Base-by-base conservation (phyloP, 1,140 invertebrate genomes). In the Drosophila lacertosa region DNA sequence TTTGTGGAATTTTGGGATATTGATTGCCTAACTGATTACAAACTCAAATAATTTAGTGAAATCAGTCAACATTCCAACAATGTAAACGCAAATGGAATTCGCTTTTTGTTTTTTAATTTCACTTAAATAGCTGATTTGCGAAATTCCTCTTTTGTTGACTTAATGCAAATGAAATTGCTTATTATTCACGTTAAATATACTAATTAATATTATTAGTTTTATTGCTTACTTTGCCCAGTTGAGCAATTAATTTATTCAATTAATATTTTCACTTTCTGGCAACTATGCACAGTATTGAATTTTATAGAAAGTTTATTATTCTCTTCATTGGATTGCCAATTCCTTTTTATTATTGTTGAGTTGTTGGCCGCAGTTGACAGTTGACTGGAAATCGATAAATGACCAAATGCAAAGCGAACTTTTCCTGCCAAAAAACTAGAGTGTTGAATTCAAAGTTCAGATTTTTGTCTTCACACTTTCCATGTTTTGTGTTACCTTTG, bases 401-500 rank as follows among this genome's bases (percentile, higher is more conserved):
- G 29, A 57, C n/a, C n/a, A 64, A 71, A 65, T 53, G 53, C 54
- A 74, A 70, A 67, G 53, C 55, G 15, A 74, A 79, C 42, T 42
- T 45, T 58, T 68, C 55, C 51, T 53, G 68, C 26, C 18, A 54
- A 45, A 47, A 59, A 63, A 63, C 40, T 63, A 48, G n/a, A n/a
- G n/a, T n/a, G 50, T 64, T 37, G 63, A 77, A 18, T 48, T 54
- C 11, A 63, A 70, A 69, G 42, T 64, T 65, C 9, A 64, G 26
- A 42, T 55, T 39, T 79, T 39, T 78, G 29, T 66, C 40, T 48
- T 77, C 57, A 73, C 78, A 70, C 79, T 70, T 81, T 81, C 10
- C n/a, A n/a, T n/a, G n/a, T n/a, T n/a, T n/a, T n/a, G n/a, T n/a
- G n/a, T n/a, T n/a, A 44, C 50, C 59, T 67, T 54, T 48, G 20